Evolutionary conservation across 2,888 invertebrate genomes (phyloP), one percentile per base, ranked within the genome.

Genomic region (Andrena bicolor): DNA sequence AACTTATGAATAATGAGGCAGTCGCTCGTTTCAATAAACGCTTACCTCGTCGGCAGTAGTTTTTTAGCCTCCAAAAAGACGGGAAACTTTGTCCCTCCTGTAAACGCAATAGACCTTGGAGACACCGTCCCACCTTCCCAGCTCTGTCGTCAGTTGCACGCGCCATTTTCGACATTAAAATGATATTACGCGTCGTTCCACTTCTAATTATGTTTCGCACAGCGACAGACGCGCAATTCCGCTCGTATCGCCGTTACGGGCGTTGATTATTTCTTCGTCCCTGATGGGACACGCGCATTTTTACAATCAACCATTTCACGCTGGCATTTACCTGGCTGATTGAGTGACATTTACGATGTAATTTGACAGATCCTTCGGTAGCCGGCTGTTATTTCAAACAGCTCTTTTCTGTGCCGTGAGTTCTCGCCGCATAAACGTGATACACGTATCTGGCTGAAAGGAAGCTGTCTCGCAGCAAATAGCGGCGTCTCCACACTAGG

Each of bases 371-470:
- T 41, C 76, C 82, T 75, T 80, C 77, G 80, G 81, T 85, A 81
- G 85, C 82, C 84, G 85, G 84, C 77, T 88, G 81, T 90, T 87
- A 86, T 90, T 89, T 86, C 82, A 84, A 84, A 85, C 84, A 86
- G 87, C 79, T 85, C 80, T 86, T 75, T 85, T 35, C 80, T 83
- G 68, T 65, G 20, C 80, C 35, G 53, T 72, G 64, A 76, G 71
- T 82, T 77, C 82, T 80, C 74, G 69, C 72, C 61, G 66, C 75
- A 73, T 72, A 76, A 87, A 80, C 76, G 76, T 71, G 82, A 79
- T 75, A 81, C 85, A 81, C 66, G 80, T 68, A 76, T 76, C 80
- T 60, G 71, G 73, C 70, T 66, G 78, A 76, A 80, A 80, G 76
- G 78, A 80, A 83, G 76, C 80, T 76, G 60, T 48, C 63, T 73